phyloP scores from a whole-genome alignment of 2,113 vertebrate genomes.

The Erinaceus europaeus region DNA sequence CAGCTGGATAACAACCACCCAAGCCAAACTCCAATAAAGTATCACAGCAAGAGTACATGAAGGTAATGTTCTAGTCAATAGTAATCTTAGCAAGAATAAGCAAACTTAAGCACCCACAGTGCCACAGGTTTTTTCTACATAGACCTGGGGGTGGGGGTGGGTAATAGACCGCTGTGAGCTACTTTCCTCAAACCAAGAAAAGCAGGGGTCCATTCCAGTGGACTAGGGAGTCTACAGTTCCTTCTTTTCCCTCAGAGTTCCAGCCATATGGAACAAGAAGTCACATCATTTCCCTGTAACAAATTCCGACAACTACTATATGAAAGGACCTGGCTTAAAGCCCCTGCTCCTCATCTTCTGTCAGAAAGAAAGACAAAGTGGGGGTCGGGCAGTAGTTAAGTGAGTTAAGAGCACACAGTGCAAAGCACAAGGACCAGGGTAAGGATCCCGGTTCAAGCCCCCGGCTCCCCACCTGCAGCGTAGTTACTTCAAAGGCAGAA shows the following conservation, averaged over 20 bases:
- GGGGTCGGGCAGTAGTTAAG: too few species aligned
- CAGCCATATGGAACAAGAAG: neutral
- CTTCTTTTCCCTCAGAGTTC: neutral
- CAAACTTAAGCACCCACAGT: neutral
- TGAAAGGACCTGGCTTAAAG: too few species aligned
- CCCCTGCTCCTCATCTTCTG: too few species aligned
- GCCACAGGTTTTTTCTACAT: neutral
- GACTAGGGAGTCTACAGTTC: neutral
- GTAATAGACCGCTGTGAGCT: too few species aligned
- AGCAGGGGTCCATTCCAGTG: neutral
- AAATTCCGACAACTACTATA: too few species aligned
- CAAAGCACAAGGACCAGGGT: too few species aligned
- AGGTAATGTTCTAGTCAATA: neutral
- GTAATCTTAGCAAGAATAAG: neutral
- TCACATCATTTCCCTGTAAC: neutral
- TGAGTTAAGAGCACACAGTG: too few species aligned
- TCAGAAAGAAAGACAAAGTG: too few species aligned
- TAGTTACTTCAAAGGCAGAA: too few species aligned
- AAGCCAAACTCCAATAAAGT: neutral
- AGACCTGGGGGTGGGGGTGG: neutral
- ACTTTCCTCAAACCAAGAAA: neutral
- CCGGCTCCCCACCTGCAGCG: too few species aligned
- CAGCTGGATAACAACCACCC: neutral
- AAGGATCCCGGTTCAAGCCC: too few species aligned
- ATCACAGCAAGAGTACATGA: neutral